Base-by-base conservation (phyloP, 2,888 invertebrate genomes). In the Acanthacorydalis orientalis region DNA sequence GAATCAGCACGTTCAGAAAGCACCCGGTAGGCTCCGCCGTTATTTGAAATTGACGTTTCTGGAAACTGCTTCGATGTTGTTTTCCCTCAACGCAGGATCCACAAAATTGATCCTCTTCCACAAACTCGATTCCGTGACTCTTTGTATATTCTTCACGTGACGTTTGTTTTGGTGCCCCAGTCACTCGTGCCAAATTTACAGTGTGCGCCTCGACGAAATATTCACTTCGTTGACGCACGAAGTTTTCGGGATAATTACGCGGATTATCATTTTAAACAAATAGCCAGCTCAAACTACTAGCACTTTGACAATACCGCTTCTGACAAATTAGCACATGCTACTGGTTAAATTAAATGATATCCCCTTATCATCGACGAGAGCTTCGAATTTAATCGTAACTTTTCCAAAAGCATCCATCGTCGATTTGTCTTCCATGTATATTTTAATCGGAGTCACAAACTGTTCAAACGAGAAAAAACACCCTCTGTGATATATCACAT, bases 51-150 rank as follows among this genome's bases (percentile, higher is more conserved):
- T 50, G 47, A 9, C 10, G 32, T 43, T 50, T 44, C 15, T 23
- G 46, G 33, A 55, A 54, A 44, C 48, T 49, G 9, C 47, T 48
- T 23, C 53, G 39, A 43, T 53, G 53, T 47, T 49, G 53, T 39
- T 56, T 53, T 2, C 52, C 53, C 40, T 50, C 51, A 31, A 49
- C 50, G 46, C 55, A 56, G n/a, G 51, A 51, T 23, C 53, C 53
- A 50, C 51, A 54, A 41, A 52, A 44, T 7, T 48, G 41, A 15
- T 49, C 39, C 40, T 51, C 49, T 7, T 32, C 31, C 2, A 23
- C 43, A 31, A 54, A 46, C 9, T 51, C 47, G 33, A 52, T 46
- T 39, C 45, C 49, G 38, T 49, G 43, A n/a, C n/a, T n/a, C n/a
- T n/a, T n/a, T n/a, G n/a, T n/a, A n/a, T n/a, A n/a, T n/a, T 34